Conservation (phyloP, 2,888 invertebrate species). For the Caenorhabditis macrosperma region DNA sequence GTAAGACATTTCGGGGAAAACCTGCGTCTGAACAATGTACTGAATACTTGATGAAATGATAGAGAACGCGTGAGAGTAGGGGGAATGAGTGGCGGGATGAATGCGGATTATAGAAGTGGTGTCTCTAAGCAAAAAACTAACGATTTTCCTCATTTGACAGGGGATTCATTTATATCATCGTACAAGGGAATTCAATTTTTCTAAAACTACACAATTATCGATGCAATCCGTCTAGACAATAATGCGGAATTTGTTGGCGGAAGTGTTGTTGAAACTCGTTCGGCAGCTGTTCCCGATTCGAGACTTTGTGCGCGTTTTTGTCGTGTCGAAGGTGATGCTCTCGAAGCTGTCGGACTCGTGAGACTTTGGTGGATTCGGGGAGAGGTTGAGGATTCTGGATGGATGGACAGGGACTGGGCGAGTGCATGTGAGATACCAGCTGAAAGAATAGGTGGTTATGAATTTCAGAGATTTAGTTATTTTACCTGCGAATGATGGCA, state of each 20-base stretch:
- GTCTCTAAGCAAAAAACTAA: too few relatives aligned
- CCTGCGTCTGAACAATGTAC: too few relatives aligned
- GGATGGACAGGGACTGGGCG: conserved; percentile 34
- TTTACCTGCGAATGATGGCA: conserved; percentile 10
- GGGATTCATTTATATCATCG: too few relatives aligned
- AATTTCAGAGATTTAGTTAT: not conserved
- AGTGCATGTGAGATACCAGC: conserved; percentile 20
- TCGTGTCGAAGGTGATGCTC: conserved; percentile 30
- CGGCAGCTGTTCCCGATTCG: conserved; percentile 1
- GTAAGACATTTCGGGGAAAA: too few relatives aligned
- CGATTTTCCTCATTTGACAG: too few relatives aligned
- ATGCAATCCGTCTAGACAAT: too few relatives aligned
- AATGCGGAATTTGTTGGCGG: conserved; percentile 33
- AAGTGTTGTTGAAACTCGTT: conserved; percentile 10
- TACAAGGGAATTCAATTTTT: too few relatives aligned
- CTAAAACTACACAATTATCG: too few relatives aligned
- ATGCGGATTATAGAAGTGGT: too few relatives aligned
- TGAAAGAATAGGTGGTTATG: conserved; percentile 3
- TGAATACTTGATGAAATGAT: too few relatives aligned
- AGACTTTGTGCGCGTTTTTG: not conserved
- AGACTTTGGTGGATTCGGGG: not conserved
- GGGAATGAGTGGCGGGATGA: too few relatives aligned
- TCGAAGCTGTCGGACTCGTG: conserved; percentile 20
- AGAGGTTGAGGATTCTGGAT: conserved; percentile 26
- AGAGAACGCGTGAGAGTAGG: too few relatives aligned